Evolutionary conservation across 2,888 invertebrate genomes (phyloP).

Genomic region (Callyntrura guangdongensis): DNA sequence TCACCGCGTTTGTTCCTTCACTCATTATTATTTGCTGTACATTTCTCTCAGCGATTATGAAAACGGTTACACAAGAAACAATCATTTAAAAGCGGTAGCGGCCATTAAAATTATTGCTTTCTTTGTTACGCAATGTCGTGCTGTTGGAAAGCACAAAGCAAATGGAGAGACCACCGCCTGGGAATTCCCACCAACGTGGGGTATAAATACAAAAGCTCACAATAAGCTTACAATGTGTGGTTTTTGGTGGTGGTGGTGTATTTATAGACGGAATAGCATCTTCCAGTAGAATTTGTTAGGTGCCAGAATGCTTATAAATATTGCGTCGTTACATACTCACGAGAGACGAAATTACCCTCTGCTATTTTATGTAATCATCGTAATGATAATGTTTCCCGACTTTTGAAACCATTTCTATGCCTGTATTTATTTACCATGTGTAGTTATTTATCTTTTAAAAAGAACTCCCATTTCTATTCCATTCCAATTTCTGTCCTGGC

Average conservation of each 20-base stretch:
- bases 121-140: constrained; percentile 4
- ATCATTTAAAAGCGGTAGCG: constrained; percentile 12
- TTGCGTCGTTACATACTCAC: neutral
- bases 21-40: constrained; percentile 46
- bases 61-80: constrained; percentile 32
- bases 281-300: constrained; percentile 32
- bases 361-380: constrained; percentile 18
- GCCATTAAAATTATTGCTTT: constrained; percentile 9
- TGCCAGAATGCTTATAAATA: neutral
- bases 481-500: neutral
- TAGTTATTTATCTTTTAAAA: neutral
- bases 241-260: constrained; percentile 27
- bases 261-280: constrained; percentile 17
- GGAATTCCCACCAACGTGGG: constrained; percentile 32
- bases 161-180: neutral
- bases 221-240: neutral
- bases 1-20: neutral
- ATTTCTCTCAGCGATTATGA: constrained; percentile 16
- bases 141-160: neutral
- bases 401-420: neutral
- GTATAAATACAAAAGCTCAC: constrained; percentile 40
- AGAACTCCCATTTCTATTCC: neutral
- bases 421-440: neutral
- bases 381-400: constrained; percentile 9
- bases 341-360: neutral